Percentiles rank a stretch among this genome's conserved stretches.
These are phyloP conservation scores for Rhabditoides inermis DNA, from an alignment of 2,888 invertebrate genomes.

Conservation along the genomic window DNA sequence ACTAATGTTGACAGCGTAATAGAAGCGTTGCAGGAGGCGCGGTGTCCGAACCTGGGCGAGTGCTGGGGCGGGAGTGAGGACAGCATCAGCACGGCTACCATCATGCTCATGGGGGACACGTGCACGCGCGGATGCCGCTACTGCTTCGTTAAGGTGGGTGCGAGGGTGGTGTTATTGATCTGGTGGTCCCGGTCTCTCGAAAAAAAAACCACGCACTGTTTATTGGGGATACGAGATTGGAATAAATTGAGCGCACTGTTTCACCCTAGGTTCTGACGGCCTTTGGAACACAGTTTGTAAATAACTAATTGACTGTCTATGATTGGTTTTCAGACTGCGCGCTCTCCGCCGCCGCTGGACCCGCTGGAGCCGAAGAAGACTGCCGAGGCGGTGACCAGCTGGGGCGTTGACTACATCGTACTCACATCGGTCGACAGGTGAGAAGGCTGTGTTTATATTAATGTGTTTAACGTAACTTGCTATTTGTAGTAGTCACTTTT, in stretches of 20 bases:
- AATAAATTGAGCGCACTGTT: too few relatives aligned
- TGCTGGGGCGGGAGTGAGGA: slow-evolving; percentile 89
- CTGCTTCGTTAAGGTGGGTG: too few relatives aligned
- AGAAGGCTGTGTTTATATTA: too few relatives aligned
- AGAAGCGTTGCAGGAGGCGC: too few relatives aligned
- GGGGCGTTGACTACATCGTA: slow-evolving; percentile 95
- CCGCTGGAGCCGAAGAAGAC: slow-evolving; percentile 82
- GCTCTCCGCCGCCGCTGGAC: slow-evolving; percentile 79
- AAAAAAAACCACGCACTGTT: too few relatives aligned
- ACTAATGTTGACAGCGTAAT: neutral
- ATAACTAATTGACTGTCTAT: too few relatives aligned
- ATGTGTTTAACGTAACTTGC: neutral
- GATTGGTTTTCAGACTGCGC: slow-evolving; percentile 92
- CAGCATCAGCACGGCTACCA: slow-evolving; percentile 81
- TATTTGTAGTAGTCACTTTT: too few relatives aligned
- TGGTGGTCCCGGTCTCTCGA: too few relatives aligned
- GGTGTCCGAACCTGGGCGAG: slow-evolving; percentile 62
- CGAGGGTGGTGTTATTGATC: too few relatives aligned
- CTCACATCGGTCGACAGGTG: slow-evolving; percentile 88
- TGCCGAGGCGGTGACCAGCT: slow-evolving; percentile 78
- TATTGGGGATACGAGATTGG: too few relatives aligned
- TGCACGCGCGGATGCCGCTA: slow-evolving; percentile 81
- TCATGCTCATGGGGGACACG: slow-evolving; percentile 98
- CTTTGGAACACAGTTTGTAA: too few relatives aligned
- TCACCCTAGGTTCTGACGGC: too few relatives aligned